phyloP scores from a whole-genome alignment of 2,113 vertebrate species.

The Butastur rufipennis region DNA sequence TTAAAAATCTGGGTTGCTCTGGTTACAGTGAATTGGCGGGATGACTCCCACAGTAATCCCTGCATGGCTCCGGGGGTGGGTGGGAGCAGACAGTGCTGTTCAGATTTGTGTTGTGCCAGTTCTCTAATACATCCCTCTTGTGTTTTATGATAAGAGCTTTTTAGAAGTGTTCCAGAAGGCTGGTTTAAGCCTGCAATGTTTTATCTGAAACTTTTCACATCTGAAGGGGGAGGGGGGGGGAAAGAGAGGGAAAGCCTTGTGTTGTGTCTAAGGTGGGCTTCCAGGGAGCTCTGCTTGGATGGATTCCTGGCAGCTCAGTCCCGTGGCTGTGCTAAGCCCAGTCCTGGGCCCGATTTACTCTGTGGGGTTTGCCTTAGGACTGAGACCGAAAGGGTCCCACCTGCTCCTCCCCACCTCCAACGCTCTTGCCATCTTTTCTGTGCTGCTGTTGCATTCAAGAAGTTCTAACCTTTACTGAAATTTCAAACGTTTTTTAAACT shows the following conservation, averaged over 20 bases:
- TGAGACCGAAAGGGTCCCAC: not conserved
- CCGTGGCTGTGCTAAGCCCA: fast-evolving
- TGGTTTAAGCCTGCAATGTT: not conserved
- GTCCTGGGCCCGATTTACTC: not conserved
- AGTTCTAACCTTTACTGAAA: not conserved
- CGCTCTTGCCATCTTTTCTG: not conserved
- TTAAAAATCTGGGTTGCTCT: not conserved
- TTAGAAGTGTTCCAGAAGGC: not conserved
- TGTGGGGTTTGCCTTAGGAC: not conserved
- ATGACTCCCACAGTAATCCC: conserved; percentile 2
- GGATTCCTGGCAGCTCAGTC: not conserved
- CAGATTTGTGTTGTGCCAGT: not conserved
- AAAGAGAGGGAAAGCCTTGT: not conserved
- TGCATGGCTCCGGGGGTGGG: not conserved
- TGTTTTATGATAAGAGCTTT: not conserved
- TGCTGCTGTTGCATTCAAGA: not conserved
- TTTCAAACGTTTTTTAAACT: not conserved
- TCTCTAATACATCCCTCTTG: not conserved
- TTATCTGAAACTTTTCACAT: not conserved
- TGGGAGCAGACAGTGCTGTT: not conserved
- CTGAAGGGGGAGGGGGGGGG: not conserved
- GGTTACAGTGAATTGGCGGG: not conserved
- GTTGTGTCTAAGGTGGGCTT: not conserved
- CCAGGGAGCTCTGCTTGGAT: not conserved
- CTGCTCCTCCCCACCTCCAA: not conserved